phyloP scores from a whole-genome alignment of 2,888 invertebrate genomes.

The Diadromus collaris region DNA sequence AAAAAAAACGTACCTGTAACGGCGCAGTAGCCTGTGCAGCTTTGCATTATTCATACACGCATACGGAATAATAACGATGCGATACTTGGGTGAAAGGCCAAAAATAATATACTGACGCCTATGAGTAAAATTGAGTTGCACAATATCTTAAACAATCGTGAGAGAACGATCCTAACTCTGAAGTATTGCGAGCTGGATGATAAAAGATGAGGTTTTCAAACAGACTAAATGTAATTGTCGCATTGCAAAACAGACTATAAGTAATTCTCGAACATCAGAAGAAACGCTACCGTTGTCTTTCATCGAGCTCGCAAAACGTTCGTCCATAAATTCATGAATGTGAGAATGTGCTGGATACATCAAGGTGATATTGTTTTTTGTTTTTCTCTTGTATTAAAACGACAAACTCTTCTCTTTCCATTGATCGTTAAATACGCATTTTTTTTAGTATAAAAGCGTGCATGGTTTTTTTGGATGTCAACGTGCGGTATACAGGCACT shows the following conservation, averaged over 20 bases:
- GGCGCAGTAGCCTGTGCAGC: slow-evolving; percentile 72
- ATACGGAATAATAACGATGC: slow-evolving; percentile 67
- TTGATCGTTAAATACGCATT: slow-evolving; percentile 69
- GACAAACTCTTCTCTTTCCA: slow-evolving; percentile 69
- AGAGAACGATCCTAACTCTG: slow-evolving; percentile 51
- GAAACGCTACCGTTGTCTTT: background rate
- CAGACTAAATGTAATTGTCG: background rate
- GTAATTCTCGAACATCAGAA: background rate
- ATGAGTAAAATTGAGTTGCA: slow-evolving; percentile 51
- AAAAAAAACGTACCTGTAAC: slow-evolving; percentile 61
- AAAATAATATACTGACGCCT: slow-evolving; percentile 57
- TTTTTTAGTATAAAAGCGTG: slow-evolving; percentile 74
- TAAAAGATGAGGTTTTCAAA: background rate
- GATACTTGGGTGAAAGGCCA: slow-evolving; percentile 67
- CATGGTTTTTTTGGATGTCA: slow-evolving; percentile 77
- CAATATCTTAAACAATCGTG: slow-evolving; percentile 39
- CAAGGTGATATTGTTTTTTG: slow-evolving; percentile 62
- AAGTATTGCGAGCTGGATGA: slow-evolving; percentile 62
- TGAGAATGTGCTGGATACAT: slow-evolving; percentile 62
- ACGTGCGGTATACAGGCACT: slow-evolving; percentile 76
- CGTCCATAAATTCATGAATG: slow-evolving; percentile 61
- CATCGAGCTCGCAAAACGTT: slow-evolving; percentile 64
- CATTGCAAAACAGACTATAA: background rate
- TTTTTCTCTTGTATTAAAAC: slow-evolving; percentile 40
- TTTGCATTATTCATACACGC: slow-evolving; percentile 75